Evolutionary conservation across 1,140 invertebrate genomes (phyloP), one percentile per base, ranked within the genome.

Genomic region (Hirudo medicinalis): DNA sequence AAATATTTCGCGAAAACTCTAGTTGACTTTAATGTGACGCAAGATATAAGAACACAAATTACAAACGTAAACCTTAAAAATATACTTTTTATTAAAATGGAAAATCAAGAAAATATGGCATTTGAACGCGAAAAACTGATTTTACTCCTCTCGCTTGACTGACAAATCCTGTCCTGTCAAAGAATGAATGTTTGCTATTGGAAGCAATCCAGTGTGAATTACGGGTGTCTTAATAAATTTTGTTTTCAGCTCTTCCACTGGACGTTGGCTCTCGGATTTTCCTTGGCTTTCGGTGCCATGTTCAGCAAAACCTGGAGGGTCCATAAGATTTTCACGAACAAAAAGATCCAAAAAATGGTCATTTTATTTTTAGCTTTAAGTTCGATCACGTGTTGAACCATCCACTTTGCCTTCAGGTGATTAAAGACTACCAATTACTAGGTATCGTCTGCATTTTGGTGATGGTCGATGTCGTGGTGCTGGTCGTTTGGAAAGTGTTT

Each of bases 261-360:
- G 91, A 87, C 94, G 11, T 84, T 97, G 66, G 94, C 96, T 89
- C 89, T 94, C 13, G 94, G 94, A 1, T 98, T 98, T 83, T 95
- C 93, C 0, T 83, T 97, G 6, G 91, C 93, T 1, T 98, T 97
- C 76, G 95, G 95, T 3, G 91, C 94, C 43, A 96, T 97, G 93
- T 98, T 98, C 83, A 94, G 92, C 69, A 97, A 98, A 85, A 98
- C 95, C 0, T 96, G 92, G 92, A 84, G 93, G n/a, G 94, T 96
- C 0, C 92, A 96, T 81, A 93, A 92, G 57, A 95, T 96, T 74
- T 96, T 96, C 79, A 96, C 92, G 11, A 91, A 95, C 80, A 89
- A 95, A 49, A 94, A 94, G 81, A 85, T 95, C 20, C 94, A 96
- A 81, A 95, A 94, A 82, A 85, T 85, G 78, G 84, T 84, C 75